These are phyloP conservation scores for Elysia chlorotica DNA, from an alignment of 1,140 invertebrate species.

Conservation along the genomic window DNA sequence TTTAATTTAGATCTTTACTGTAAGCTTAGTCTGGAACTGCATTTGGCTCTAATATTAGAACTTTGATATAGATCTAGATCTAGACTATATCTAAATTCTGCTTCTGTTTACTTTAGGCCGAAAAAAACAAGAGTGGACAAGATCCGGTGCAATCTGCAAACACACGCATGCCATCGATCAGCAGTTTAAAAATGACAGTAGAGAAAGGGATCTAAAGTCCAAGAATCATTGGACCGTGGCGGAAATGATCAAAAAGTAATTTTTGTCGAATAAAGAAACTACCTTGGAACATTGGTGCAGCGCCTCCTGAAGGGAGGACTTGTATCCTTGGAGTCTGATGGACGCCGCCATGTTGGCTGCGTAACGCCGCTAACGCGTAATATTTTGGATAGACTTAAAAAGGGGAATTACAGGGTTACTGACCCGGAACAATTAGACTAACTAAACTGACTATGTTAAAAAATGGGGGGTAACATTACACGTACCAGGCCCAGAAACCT, in stretches of 20 bases:
- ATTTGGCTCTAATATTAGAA: not conserved
- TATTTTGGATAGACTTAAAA: not conserved
- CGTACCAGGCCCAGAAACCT: not conserved
- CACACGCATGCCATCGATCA: not conserved
- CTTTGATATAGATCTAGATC: not conserved
- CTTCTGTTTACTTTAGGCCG: not conserved
- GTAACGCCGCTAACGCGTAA: not conserved
- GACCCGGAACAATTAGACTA: no score
- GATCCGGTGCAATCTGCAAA: not conserved
- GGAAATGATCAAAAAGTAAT: not conserved
- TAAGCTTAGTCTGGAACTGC: not conserved
- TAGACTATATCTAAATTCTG: not conserved
- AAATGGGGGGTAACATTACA: not conserved
- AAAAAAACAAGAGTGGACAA: not conserved
- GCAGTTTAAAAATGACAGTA: not conserved
- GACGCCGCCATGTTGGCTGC: slow-evolving; percentile 15
- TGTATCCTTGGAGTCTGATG: slow-evolving; percentile 4
- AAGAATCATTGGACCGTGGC: not conserved
- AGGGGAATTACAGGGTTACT: not conserved
- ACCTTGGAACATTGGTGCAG: slow-evolving; percentile 13
- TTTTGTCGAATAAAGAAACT: not conserved
- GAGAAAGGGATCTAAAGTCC: not conserved
- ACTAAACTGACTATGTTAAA: not conserved
- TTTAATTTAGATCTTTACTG: not conserved
- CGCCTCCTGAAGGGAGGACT: not conserved